Evolutionary conservation across 2,797 vertebrate genomes (phyloP).

Genomic region (Anas bahamensis): DNA sequence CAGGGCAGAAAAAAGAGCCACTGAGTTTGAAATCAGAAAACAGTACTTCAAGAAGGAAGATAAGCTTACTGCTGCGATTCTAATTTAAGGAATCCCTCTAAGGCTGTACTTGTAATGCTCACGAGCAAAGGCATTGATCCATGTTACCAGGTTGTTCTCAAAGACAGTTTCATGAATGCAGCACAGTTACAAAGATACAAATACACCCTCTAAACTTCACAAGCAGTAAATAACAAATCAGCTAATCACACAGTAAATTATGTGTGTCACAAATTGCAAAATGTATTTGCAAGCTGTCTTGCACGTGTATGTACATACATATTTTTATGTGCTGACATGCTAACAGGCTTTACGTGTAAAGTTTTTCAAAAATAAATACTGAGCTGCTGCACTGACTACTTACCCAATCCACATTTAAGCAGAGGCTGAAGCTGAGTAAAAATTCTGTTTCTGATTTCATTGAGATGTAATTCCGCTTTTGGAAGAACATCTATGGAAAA

Average conservation of each 20-base stretch:
- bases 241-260: neutral
- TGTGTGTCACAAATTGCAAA: neutral
- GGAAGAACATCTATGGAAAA: slow-evolving; percentile 71
- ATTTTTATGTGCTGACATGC: neutral
- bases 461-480: slow-evolving; percentile 80
- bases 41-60: neutral
- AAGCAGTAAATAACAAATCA: neutral
- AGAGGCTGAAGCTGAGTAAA: slow-evolving; percentile 85
- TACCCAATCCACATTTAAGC: slow-evolving; percentile 88
- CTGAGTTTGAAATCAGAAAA: neutral
- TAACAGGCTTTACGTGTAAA: neutral
- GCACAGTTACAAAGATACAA: neutral
- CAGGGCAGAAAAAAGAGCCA: slow-evolving; percentile 1
- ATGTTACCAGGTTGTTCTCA: neutral
- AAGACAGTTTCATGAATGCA: neutral
- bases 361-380: neutral
- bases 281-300: neutral
- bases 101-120: neutral
- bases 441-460: slow-evolving; percentile 81
- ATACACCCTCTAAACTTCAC: neutral
- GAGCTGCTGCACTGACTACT: slow-evolving; percentile 51
- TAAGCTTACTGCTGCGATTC: neutral
- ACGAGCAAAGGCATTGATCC: neutral
- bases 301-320: fast-evolving
- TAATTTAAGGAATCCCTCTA: neutral